Conservation (phyloP, 1,140 invertebrate genomes). For the Arion vulgaris region DNA sequence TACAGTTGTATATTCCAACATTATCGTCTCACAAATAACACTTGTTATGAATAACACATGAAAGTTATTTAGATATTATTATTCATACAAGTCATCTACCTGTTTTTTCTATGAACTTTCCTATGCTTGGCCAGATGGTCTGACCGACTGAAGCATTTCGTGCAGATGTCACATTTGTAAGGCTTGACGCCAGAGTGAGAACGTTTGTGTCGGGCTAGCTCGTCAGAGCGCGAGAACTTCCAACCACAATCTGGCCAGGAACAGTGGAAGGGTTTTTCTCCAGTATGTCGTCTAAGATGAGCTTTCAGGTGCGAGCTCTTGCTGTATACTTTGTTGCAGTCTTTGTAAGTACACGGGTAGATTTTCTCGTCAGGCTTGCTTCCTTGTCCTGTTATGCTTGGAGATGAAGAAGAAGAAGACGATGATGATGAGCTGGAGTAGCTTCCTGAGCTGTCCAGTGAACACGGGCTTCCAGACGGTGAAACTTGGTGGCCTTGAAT, state of each 20-base stretch:
- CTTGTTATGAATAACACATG: too few relatives aligned
- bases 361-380: slow-evolving; percentile 73
- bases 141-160: slow-evolving; percentile 82
- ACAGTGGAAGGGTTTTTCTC: slow-evolving; percentile 93
- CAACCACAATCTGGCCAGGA: slow-evolving; percentile 93
- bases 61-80: too few relatives aligned
- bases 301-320: slow-evolving; percentile 94
- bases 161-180: slow-evolving; percentile 79
- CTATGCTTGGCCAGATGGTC: slow-evolving; percentile 81
- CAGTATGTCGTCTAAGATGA: slow-evolving; percentile 92
- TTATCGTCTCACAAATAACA: too few relatives aligned
- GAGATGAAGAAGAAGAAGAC: slow-evolving; percentile 8
- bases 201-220: slow-evolving; percentile 84
- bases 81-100: slow-evolving; percentile 24
- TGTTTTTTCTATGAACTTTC: slow-evolving; percentile 82
- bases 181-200: slow-evolving; percentile 76
- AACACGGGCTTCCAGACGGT: not conserved
- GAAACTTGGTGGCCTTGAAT: not conserved
- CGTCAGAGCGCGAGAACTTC: slow-evolving; percentile 94
- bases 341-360: slow-evolving; percentile 79
- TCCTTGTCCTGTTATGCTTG: not conserved
- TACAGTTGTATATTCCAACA: too few relatives aligned
- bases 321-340: slow-evolving; percentile 83
- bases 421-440: slow-evolving; percentile 16
- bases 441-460: not conserved